Evolutionary conservation across 2,113 vertebrate species (phyloP).

Genomic region (Chiloscyllium plagiosum): DNA sequence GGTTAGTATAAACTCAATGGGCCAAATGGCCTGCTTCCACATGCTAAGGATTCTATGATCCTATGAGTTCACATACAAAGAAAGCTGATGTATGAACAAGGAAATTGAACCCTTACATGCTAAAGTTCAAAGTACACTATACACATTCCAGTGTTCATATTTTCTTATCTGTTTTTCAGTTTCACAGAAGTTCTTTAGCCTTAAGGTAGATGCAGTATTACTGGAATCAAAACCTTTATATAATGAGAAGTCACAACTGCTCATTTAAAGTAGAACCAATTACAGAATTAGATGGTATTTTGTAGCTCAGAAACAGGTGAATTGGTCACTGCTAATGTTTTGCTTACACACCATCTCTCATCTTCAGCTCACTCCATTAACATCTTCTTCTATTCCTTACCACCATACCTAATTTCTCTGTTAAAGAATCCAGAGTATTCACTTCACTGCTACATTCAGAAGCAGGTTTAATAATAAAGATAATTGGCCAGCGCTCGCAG

Average conservation of each 20-base stretch:
- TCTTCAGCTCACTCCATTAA: too few species aligned
- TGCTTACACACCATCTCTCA: too few species aligned
- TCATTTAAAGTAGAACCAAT: not conserved
- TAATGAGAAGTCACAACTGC: not conserved
- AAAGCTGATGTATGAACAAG: not conserved
- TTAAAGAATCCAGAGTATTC: too few species aligned
- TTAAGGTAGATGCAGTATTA: not conserved
- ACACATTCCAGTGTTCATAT: not conserved
- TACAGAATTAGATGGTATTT: not conserved
- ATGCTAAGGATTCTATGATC: too few species aligned
- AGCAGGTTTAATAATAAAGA: too few species aligned
- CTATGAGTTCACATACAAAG: not conserved
- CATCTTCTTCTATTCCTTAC: too few species aligned
- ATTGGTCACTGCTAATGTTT: too few species aligned
- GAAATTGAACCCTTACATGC: not conserved
- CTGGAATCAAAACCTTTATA: not conserved
- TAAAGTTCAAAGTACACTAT: not conserved
- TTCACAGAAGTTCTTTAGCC: not conserved
- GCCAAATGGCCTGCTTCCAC: too few species aligned
- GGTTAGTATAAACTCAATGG: too few species aligned
- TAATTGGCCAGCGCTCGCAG: too few species aligned
- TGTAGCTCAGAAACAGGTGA: not conserved
- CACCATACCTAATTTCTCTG: too few species aligned
- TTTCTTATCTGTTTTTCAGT: not conserved
- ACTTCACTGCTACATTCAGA: too few species aligned